Evolutionary conservation across 2,113 vertebrate genomes (phyloP), one percentile per base, ranked within the genome.

Genomic region (Eptesicus fuscus): DNA sequence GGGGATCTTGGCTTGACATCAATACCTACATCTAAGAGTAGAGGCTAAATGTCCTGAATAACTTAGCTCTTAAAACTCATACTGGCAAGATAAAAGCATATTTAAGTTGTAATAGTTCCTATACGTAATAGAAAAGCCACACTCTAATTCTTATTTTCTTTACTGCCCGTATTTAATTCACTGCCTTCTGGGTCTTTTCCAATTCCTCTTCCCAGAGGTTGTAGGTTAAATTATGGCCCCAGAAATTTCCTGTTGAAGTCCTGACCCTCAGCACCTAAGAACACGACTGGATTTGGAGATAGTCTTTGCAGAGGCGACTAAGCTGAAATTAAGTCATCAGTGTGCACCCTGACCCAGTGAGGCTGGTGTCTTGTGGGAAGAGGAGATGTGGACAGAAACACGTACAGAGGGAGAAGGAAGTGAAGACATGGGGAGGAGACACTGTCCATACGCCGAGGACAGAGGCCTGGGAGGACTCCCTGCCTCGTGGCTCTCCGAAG

Each of bases 401-500:
- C 7, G 1, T 22, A 23, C 7, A 59, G 25, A 83, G 4, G 2
- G 20, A 86, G 42, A 17, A 51, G 0, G 7, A 61, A 4, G 23
- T 59, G 44, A n/a, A 78, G 61, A 65, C 42, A 23, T 0, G 4
- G 18, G 20, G 17, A 42, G 51, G 79, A 78, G 73, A 90, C 1
- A 7, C 5, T 1, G 10, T 3, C 42, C 6, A 8, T 2, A 61
- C 35, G 10, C 37, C 23, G 44, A 51, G 17, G 40, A 13, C 32
- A 78, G 28, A 23, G 13, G 9, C 4, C 8, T 5, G 14, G 14
- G 28, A 37, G 7, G 70, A 8, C 20, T 13, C 22, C 9, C 40
- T 51, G 25, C 25, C 37, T 61, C 6, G 1, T 0, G 4, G 9
- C 0, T n/a, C 4, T 47, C 9, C 11, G 61, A n/a, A 63, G 4